These are phyloP conservation scores for Brachypteracias leptosomus DNA, from an alignment of 2,113 vertebrate species.

Conservation along the genomic window DNA sequence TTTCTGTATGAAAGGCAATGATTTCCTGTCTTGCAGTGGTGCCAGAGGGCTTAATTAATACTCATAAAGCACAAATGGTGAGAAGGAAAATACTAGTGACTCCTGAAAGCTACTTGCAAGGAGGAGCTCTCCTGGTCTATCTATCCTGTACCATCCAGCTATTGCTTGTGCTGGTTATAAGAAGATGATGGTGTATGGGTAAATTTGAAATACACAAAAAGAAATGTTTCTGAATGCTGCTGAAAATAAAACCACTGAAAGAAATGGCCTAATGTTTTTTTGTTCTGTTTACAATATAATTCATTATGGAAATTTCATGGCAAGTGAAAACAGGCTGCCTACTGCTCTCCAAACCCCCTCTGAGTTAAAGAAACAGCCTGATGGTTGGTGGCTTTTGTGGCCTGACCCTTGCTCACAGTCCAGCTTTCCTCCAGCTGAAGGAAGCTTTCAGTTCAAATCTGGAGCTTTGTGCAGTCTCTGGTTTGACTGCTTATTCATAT, in stretches of 20 bases:
- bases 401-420: background rate
- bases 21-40: background rate
- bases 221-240: background rate
- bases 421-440: background rate
- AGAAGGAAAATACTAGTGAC: background rate
- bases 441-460: background rate
- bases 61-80: background rate
- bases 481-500: accelerated
- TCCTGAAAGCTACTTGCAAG: background rate
- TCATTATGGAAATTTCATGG: background rate
- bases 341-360: background rate
- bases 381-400: background rate
- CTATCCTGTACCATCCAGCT: background rate
- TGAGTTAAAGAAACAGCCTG: background rate
- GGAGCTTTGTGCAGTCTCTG: background rate
- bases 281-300: background rate
- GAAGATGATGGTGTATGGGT: background rate
- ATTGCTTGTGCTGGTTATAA: background rate
- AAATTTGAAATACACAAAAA: background rate
- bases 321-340: background rate
- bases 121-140: background rate
- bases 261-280: background rate
- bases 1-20: background rate
- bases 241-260: background rate
- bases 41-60: background rate